Percentiles rank a stretch among this genome's conserved stretches.
phyloP scores from a whole-genome alignment of 2,888 invertebrate species.

The Zonitis immaculata region DNA sequence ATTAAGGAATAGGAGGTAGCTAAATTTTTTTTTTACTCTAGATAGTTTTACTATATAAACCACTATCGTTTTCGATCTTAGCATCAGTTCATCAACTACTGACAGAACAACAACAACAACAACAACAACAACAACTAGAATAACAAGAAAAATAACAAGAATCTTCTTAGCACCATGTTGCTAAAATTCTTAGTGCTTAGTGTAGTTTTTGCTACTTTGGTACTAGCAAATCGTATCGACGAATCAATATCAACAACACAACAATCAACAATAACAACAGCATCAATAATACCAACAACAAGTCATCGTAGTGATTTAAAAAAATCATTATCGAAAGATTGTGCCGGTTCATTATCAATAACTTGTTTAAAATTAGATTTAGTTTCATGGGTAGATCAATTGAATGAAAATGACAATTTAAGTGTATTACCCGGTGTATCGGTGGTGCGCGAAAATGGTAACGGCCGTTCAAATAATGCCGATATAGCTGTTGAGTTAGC shows the following conservation, averaged over 20 bases:
- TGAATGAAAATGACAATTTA: conserved; percentile 63
- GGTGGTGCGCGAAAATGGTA: conserved; percentile 58
- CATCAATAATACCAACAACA: no score
- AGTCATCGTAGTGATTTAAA: conserved; percentile 24
- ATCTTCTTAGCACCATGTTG: neutral
- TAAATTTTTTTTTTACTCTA: conserved; percentile 24
- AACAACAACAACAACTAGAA: neutral
- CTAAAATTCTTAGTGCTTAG: neutral
- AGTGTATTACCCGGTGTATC: conserved; percentile 66
- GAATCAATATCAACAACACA: neutral
- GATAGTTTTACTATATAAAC: conserved; percentile 31
- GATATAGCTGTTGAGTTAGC: conserved; percentile 69
- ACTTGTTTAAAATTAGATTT: conserved; percentile 73
- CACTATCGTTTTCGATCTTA: conserved; percentile 21
- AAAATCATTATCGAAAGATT: conserved; percentile 45
- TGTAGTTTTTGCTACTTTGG: neutral
- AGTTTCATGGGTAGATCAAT: conserved; percentile 65
- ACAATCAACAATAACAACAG: no score
- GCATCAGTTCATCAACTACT: conserved; percentile 22
- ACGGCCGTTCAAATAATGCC: conserved; percentile 51
- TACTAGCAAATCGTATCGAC: neutral
- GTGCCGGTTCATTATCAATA: conserved; percentile 57
- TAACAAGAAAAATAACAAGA: no score
- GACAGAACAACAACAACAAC: neutral
- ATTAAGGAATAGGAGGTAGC: conserved; percentile 28